Evolutionary conservation across 2,113 vertebrate species (phyloP), one percentile per base, ranked within the genome.

Genomic region (Scomber scombrus): DNA sequence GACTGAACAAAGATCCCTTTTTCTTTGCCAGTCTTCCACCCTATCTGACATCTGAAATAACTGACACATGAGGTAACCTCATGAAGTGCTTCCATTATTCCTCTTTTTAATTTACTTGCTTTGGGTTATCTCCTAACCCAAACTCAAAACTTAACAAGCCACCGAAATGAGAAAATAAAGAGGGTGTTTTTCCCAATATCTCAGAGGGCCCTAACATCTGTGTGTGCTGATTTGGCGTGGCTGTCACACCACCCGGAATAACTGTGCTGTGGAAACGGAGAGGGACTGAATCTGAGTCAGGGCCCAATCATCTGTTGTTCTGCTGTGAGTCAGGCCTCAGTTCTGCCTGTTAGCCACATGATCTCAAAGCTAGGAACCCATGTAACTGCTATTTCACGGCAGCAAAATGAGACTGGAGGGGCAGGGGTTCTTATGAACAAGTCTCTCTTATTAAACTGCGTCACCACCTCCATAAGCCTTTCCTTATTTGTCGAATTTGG

Each of bases 331-430:
- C 89, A 89, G 88, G 78, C 82, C 75, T 89, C 61, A 61, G 93
- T 94, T 93, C 89, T 93, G 91, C 80, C 54, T 93, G 89, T 92
- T 94, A 92, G 88, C 89, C 91, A 93, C 93, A 93, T 94, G 93
- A 93, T 89, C 89, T 55, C 43, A 10, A 54, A 76, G 82, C 87
- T 66, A 70, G 74, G 34, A 69, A 21, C 79, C 85, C 82, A 87
- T 91, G 87, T 81, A 92, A 88, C 86, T 73, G 81, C 23, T 88
- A 82, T 93, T 94, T 94, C 89, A 95, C 56, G 79, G 63, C 78
- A 66, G 57, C 68, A 21, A 78, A 82, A 81, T 70, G 62, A 77
- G 72, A 89, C 85, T 85, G 66, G 62, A 82, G 70, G 83, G 79
- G 58, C 70, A 71, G 61, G 19, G 60, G n/a, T 40, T 56, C 46